Base-by-base conservation (phyloP, 37 sponge, comb jelly and placozoan species). In the Hexactinellida sp. region DNA sequence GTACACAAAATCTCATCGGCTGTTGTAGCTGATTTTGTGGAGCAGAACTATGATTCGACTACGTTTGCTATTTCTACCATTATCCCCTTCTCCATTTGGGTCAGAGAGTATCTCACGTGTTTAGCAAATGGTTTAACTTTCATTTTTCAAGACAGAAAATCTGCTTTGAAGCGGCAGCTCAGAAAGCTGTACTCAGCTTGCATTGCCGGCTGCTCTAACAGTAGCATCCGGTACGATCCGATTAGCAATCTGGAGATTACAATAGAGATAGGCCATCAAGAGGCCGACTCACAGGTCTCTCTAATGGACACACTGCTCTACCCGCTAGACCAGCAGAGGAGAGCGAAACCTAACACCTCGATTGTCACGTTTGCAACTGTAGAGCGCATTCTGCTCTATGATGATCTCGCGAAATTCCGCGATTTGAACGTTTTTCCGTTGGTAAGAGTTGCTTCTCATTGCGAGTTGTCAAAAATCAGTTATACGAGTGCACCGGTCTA, bases 401-500 rank as follows among this genome's bases (percentile, higher is more conserved):
- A 63, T 63, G 34, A 63, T 1, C 76, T 63, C 30, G 3, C 76
- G 3, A 63, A 63, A 63, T 63, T 63, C 76, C 76, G 76, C 32
- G 76, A 63, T 10, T 63, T 63, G 13, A 63, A 63, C 30, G 76
- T n/a, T 25, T 63, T 63, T 63, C 76, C 76, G 5, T 28, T 63
- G 13, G 13, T 3, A 10, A 7, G 30, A 63, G 76, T 63, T 10
- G 76, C 1, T 63, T 25, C 76, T 25, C 30, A 63, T 3, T 63
- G 76, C 34, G 34, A 63, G 13, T 63, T 63, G 34, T 21, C 21
- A 21, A 63, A 28, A n/a, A n/a, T 63, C 28, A 63, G 76, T n/a
- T 63, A 25, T n/a, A 7, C 3, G 30, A 63, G 90, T 37, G 83
- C 54, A 1, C 86, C 94, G 1, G 5, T 91, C 9, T 92, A 85